phyloP scores from a whole-genome alignment of 2,888 invertebrate genomes.

The Sminthurinus aureus region DNA sequence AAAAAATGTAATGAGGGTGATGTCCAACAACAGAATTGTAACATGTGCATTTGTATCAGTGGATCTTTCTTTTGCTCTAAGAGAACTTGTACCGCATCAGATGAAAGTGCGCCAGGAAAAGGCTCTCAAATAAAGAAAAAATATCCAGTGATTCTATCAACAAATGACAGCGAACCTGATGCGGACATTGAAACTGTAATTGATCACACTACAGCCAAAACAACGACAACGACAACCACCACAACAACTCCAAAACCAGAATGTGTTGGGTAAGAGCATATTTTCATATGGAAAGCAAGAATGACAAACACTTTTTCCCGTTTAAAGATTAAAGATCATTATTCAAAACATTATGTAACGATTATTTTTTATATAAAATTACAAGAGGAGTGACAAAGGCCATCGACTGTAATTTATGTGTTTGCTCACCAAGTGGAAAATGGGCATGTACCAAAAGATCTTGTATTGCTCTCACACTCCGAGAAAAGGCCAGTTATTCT shows the following conservation, averaged over 20 bases:
- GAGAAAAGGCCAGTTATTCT: constrained; percentile 58
- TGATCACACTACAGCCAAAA: constrained; percentile 2
- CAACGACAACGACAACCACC: constrained; percentile 26
- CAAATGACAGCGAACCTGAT: neutral
- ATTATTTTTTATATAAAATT: neutral
- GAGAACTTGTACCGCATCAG: constrained; percentile 19
- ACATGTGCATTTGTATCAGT: constrained; percentile 29
- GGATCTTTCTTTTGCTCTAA: constrained; percentile 39
- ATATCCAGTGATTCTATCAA: constrained; percentile 17
- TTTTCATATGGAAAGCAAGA: neutral
- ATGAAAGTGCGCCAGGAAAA: neutral
- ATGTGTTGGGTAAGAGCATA: constrained; percentile 29
- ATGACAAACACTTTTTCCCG: too few species aligned
- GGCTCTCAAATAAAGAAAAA: constrained; percentile 34
- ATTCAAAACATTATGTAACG: too few species aligned
- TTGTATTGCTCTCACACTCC: constrained; percentile 56
- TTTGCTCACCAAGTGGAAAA: constrained; percentile 52
- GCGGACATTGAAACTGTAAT: neutral
- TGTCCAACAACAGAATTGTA: constrained; percentile 23
- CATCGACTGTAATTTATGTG: constrained; percentile 58
- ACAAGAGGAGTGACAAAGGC: constrained; percentile 41
- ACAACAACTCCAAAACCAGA: constrained; percentile 42
- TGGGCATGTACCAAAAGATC: constrained; percentile 58
- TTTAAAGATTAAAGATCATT: too few species aligned
- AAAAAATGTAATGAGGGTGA: constrained; percentile 25